These are phyloP conservation scores for Cynaeus angustus DNA, from an alignment of 2,888 invertebrate species.

Conservation along the genomic window DNA sequence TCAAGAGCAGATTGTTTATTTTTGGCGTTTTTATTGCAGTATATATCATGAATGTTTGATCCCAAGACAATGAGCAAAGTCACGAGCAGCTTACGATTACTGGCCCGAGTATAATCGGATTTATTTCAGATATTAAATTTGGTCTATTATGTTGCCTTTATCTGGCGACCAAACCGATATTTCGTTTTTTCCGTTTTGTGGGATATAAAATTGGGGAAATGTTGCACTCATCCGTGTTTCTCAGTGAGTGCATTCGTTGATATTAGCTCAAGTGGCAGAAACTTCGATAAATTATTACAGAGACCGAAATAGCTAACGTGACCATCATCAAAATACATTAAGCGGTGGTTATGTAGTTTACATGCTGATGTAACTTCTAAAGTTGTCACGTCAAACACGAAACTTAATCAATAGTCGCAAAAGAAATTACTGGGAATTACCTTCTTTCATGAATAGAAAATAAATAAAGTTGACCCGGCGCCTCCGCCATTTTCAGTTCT, in stretches of 20 bases:
- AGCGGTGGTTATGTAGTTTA: slow-evolving; percentile 10
- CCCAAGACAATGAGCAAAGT: slow-evolving; percentile 35
- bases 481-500: too few species aligned
- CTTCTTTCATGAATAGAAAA: too few species aligned
- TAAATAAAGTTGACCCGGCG: neutral
- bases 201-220: slow-evolving; percentile 29
- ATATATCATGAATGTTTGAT: slow-evolving; percentile 42
- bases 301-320: slow-evolving; percentile 26
- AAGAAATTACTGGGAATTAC: too few species aligned
- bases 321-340: slow-evolving; percentile 17
- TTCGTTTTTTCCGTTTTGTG: slow-evolving; percentile 23
- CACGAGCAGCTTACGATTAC: slow-evolving; percentile 39
- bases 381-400: slow-evolving; percentile 12
- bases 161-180: slow-evolving; percentile 34
- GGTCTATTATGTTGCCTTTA: slow-evolving; percentile 41
- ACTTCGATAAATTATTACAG: slow-evolving; percentile 22
- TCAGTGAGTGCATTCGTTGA: slow-evolving; percentile 20
- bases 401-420: neutral
- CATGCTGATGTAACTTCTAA: slow-evolving; percentile 7
- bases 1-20: slow-evolving; percentile 27
- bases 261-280: slow-evolving; percentile 18
- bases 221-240: slow-evolving; percentile 26
- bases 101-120: slow-evolving; percentile 39
- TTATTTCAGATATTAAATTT: slow-evolving; percentile 41
- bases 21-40: slow-evolving; percentile 25